Evolutionary conservation across 2,888 invertebrate species (phyloP), one percentile per base, ranked within the genome.

Genomic region (Oligia latruncula): DNA sequence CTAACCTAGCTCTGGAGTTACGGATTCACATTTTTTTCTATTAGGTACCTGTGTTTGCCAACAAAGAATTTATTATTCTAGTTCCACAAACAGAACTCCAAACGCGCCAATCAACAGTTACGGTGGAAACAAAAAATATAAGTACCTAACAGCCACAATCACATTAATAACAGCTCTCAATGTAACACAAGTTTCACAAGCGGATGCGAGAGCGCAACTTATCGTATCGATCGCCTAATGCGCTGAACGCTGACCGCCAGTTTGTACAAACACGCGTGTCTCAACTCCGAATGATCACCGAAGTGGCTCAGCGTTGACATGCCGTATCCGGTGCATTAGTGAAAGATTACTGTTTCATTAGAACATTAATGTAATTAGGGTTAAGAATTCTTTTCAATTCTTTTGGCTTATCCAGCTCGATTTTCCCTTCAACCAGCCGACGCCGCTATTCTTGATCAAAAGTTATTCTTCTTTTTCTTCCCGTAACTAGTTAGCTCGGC

Each of bases 211-310:
- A 88, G 66, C 52, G 65, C 58, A 49, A 82, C 76, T 77, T 88
- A 90, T 87, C 90, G 74, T 77, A 90, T 89, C 78, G 77, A 88
- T 90, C 89, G 73, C 52, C 82, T 91, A 91, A 92, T 92, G 90
- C 89, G 83, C 90, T 90, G 90, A 91, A 90, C 89, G 83, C 90
- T 90, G 90, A 90, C 90, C 78, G 81, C 78, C 74, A 84, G 84
- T 91, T 90, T 88, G 87, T 89, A 88, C 89, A 90, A 92, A 90
- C 90, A 87, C 74, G 79, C 46, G 70, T 89, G 89, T 81, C 88
- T 89, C 20, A 35, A 58, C 29, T 58, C 84, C 2, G 11, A 88
- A 90, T 87, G 71, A 85, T 83, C 87, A 80, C 76, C 77, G 78
- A 85, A 80, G 71, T 77, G 66, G 68, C 46, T 23, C 52, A 65